These are phyloP conservation scores for Pomacea maculata DNA, from an alignment of 1,140 invertebrate species.

Conservation along the genomic window DNA sequence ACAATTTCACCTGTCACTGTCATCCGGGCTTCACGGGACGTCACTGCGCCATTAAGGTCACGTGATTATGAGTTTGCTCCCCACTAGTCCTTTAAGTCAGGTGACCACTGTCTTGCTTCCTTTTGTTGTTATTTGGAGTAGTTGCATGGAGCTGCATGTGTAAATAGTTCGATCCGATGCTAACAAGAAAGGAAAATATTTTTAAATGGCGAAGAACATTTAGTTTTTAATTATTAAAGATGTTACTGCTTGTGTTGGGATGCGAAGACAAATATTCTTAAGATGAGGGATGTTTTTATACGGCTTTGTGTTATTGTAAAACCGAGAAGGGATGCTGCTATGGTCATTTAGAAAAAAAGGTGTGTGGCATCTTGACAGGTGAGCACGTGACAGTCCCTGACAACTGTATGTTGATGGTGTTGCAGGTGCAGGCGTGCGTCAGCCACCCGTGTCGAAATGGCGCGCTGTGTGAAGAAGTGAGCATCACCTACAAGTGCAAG, in stretches of 20 bases:
- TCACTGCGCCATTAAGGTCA: constrained; percentile 41
- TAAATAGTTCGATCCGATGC: too few relatives aligned
- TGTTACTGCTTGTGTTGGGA: not conserved
- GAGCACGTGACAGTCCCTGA: too few relatives aligned
- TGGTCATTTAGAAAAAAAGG: not conserved
- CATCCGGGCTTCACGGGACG: constrained; percentile 69
- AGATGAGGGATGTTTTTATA: not conserved
- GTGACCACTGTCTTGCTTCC: too few relatives aligned
- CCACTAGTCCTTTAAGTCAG: too few relatives aligned
- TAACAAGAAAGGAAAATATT: too few relatives aligned
- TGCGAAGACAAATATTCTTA: not conserved
- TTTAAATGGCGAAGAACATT: too few relatives aligned
- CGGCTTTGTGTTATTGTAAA: not conserved
- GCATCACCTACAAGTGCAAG: constrained; percentile 26
- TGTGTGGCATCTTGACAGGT: not conserved
- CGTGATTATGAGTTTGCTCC: not conserved
- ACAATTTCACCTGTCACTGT: constrained; percentile 48
- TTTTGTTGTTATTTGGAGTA: too few relatives aligned
- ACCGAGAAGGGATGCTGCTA: not conserved
- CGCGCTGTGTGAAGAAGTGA: constrained; percentile 76
- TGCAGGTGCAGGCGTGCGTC: constrained; percentile 12
- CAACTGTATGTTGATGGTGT: not conserved
- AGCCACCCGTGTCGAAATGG: constrained; percentile 87
- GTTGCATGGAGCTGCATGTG: too few relatives aligned
- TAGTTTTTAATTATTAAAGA: not conserved